Evolutionary conservation across 1,140 invertebrate species (phyloP).

Genomic region (Coptotermes formosanus): DNA sequence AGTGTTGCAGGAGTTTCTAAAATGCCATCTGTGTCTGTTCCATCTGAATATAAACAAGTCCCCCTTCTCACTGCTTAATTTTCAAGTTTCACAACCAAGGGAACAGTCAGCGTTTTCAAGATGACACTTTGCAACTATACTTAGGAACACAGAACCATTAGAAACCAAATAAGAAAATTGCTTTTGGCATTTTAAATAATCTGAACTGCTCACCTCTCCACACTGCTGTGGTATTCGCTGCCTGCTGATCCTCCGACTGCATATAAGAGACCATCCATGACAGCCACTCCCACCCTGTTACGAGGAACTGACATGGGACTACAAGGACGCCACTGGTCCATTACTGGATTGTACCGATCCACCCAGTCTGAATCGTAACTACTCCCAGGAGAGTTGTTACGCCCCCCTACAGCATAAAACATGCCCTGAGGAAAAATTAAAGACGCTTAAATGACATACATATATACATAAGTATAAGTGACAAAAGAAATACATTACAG

Average conservation of each 20-base stretch:
- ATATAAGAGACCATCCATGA: conserved; percentile 86
- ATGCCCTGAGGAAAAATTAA: conserved; percentile 56
- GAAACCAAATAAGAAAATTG: too few species aligned
- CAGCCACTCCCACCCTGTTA: conserved; percentile 86
- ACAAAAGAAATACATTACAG: conserved; percentile 24
- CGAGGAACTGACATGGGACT: conserved; percentile 80
- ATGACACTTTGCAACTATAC: too few species aligned
- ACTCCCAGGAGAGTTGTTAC: conserved; percentile 78
- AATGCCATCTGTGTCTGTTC: too few species aligned
- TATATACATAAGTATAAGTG: background rate
- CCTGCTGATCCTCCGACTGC: conserved; percentile 86
- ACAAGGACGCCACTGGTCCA: conserved; percentile 75
- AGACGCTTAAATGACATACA: background rate
- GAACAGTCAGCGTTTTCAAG: too few species aligned
- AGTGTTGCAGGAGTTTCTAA: too few species aligned
- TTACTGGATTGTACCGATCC: conserved; percentile 70
- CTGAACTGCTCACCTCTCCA: conserved; percentile 67
- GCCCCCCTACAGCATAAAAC: conserved; percentile 87
- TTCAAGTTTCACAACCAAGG: too few species aligned
- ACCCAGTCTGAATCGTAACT: conserved; percentile 60
- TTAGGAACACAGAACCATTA: too few species aligned
- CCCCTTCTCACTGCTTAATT: too few species aligned
- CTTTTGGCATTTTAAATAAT: too few species aligned
- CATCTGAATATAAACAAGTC: too few species aligned
- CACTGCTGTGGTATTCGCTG: conserved; percentile 76